Evolutionary conservation across 2,888 invertebrate genomes (phyloP).

Genomic region (Cheilosia scutellata): DNA sequence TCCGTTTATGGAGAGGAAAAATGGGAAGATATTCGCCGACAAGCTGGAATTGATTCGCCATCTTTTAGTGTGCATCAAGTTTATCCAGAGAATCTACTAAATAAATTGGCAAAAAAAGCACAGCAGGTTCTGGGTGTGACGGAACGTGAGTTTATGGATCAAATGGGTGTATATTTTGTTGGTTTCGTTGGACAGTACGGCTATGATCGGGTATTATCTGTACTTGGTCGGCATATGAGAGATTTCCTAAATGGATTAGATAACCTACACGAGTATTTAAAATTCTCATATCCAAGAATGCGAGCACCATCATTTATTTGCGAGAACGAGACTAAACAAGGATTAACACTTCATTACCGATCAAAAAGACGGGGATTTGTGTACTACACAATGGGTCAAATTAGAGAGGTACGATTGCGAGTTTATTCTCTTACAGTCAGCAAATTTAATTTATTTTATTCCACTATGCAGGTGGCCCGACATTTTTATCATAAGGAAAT

Average conservation of each 20-base stretch:
- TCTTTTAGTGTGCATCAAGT: conserved; percentile 96
- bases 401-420: conserved; percentile 88
- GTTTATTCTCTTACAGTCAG: not conserved
- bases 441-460: not conserved
- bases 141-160: conserved; percentile 95
- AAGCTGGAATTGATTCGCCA: conserved; percentile 94
- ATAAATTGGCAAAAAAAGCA: conserved; percentile 93
- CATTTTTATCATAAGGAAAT: conserved; percentile 98
- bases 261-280: conserved; percentile 98
- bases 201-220: conserved; percentile 95
- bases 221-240: conserved; percentile 96
- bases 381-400: conserved; percentile 98
- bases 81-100: conserved; percentile 95
- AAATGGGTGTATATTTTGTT: conserved; percentile 97
- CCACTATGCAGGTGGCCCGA: conserved; percentile 90
- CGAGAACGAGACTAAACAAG: conserved; percentile 96
- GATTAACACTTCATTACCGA: conserved; percentile 96
- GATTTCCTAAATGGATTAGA: conserved; percentile 98
- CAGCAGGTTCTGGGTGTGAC: conserved; percentile 94
- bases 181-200: conserved; percentile 97
- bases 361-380: conserved; percentile 97
- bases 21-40: conserved; percentile 95
- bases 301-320: conserved; percentile 98
- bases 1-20: conserved; percentile 96
- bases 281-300: conserved; percentile 96